Evolutionary conservation across 2,113 vertebrate species (phyloP).

Genomic region (Bubo blakistoni): DNA sequence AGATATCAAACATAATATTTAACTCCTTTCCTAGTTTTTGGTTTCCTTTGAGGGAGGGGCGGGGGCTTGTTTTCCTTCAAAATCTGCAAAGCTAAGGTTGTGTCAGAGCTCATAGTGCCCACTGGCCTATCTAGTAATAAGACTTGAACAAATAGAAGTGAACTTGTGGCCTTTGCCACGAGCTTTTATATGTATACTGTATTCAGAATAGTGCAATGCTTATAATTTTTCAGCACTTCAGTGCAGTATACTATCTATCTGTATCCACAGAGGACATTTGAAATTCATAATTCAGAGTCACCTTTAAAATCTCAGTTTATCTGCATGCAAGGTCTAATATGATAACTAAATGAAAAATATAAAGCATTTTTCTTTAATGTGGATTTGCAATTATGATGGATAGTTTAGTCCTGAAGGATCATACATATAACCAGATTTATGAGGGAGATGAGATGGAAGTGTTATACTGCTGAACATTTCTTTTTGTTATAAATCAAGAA

Average conservation of each 20-base stretch:
- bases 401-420: background rate
- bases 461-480: background rate
- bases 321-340: background rate
- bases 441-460: background rate
- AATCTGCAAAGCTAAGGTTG: background rate
- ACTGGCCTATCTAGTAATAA: background rate
- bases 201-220: background rate
- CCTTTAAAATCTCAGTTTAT: constrained; percentile 15
- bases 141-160: background rate
- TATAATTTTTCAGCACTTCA: background rate
- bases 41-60: background rate
- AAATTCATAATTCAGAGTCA: background rate
- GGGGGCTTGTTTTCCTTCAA: background rate
- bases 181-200: background rate
- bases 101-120: background rate
- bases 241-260: background rate
- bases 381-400: background rate
- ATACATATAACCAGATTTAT: background rate
- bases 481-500: constrained; percentile 8
- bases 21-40: background rate
- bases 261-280: background rate
- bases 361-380: background rate
- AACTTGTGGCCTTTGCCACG: background rate
- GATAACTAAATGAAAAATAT: background rate
- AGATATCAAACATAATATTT: background rate